phyloP scores from a whole-genome alignment of 2,113 vertebrate genomes.

The Pseudopipra pipra region DNA sequence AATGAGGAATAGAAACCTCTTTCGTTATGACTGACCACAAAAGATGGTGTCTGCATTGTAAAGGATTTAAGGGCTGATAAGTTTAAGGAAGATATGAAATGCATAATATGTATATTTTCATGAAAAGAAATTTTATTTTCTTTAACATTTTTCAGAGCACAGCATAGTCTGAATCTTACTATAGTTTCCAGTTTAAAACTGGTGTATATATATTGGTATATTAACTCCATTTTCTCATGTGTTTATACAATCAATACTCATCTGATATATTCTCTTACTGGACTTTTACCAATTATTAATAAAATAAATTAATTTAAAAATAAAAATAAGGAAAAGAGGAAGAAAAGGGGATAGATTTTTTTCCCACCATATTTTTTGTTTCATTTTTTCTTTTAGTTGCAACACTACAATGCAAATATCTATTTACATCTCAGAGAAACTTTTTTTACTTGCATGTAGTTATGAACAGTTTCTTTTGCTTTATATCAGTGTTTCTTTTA shows the following conservation, averaged over 20 bases:
- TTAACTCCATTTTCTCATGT: neutral
- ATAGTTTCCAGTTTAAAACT: neutral
- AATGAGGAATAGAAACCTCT: neutral
- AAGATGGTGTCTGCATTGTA: neutral
- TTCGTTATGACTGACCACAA: neutral
- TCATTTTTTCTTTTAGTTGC: neutral
- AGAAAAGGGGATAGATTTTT: neutral
- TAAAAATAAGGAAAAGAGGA: neutral
- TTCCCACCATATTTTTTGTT: neutral
- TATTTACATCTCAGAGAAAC: neutral
- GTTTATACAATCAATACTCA: neutral
- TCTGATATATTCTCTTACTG: neutral
- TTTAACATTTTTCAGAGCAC: neutral
- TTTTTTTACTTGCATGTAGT: neutral
- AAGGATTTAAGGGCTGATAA: neutral
- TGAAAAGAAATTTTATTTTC: neutral
- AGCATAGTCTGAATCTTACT: neutral
- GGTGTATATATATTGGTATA: neutral
- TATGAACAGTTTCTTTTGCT: neutral
- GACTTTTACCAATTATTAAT: neutral
- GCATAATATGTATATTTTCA: neutral
- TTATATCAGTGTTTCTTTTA: neutral
- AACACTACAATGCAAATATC: accelerated
- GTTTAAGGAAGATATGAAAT: neutral
- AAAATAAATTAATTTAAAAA: neutral